Conservation (phyloP, 2,888 invertebrate genomes). For the Amphipoea oculea region DNA sequence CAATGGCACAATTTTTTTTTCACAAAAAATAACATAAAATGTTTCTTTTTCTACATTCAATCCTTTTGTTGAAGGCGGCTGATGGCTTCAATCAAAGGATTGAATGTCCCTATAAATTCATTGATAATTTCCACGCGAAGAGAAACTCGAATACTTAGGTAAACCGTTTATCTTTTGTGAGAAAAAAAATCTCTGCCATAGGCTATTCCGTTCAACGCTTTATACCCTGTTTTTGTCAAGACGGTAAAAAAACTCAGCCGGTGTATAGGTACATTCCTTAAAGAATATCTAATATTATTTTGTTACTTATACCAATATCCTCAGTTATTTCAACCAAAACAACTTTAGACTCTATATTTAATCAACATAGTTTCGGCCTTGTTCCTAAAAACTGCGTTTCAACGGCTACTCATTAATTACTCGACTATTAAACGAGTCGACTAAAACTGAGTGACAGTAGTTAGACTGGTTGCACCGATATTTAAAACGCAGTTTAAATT, state of each 20-base stretch:
- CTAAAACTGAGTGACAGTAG: constrained; percentile 18
- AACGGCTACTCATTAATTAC: constrained; percentile 43
- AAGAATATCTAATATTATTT: not conserved
- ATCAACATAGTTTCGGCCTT: constrained; percentile 37
- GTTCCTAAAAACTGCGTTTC: constrained; percentile 42
- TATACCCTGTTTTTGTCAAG: not conserved
- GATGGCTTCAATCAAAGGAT: too few species aligned
- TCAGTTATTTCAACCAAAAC: constrained; percentile 8
- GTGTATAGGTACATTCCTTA: not conserved
- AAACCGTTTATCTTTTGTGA: too few species aligned
- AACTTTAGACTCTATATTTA: constrained; percentile 27
- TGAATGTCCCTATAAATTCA: too few species aligned
- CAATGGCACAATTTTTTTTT: not conserved
- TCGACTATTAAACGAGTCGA: constrained; percentile 31
- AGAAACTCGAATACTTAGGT: too few species aligned
- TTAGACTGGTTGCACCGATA: constrained; percentile 26
- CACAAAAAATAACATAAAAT: too few species aligned
- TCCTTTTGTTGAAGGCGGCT: too few species aligned
- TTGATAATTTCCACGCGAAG: too few species aligned
- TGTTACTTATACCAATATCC: not conserved
- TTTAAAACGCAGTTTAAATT: constrained; percentile 35
- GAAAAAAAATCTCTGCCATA: not conserved
- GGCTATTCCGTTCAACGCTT: not conserved
- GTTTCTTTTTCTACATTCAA: too few species aligned
- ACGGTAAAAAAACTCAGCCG: not conserved